Conservation (phyloP, 2,888 invertebrate species). For the Drosophila siamana region DNA sequence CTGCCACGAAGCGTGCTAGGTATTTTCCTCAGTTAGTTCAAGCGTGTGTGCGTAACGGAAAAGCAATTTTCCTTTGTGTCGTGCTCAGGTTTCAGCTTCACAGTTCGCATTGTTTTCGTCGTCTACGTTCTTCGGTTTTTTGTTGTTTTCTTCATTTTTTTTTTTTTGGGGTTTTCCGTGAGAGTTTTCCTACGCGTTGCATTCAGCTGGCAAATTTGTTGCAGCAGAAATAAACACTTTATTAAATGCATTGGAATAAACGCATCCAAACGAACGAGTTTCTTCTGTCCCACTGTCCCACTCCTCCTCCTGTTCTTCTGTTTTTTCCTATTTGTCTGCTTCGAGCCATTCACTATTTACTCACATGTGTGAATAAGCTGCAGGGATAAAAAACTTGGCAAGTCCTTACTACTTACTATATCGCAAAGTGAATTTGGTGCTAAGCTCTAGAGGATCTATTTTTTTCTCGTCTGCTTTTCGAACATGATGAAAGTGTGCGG, state of each 20-base stretch:
- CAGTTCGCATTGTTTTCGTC: conserved; percentile 71
- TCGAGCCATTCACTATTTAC: conserved; percentile 21
- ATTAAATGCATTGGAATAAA: conserved; percentile 83
- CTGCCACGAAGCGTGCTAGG: conserved; percentile 74
- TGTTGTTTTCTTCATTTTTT: conserved; percentile 3
- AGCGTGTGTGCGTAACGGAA: conserved; percentile 73
- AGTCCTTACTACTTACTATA: conserved; percentile 12
- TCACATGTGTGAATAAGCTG: conserved; percentile 55
- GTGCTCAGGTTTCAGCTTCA: conserved; percentile 69
- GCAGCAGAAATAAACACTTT: conserved; percentile 81
- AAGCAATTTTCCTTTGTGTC: conserved; percentile 82
- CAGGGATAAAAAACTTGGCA: conserved; percentile 54
- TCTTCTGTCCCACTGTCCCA: neutral
- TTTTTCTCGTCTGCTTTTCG: conserved; percentile 20
- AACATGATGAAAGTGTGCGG: conserved; percentile 6
- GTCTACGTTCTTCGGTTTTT: conserved; percentile 8
- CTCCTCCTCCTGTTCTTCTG: neutral
- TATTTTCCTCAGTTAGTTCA: conserved; percentile 60
- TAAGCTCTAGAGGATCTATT: conserved; percentile 64
- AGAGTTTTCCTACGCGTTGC: conserved; percentile 44
- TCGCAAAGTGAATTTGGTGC: conserved; percentile 75
- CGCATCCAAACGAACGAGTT: conserved; percentile 30
- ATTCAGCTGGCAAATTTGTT: conserved; percentile 80
- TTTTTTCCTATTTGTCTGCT: conserved; percentile 43
- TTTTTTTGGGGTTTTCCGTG: conserved; percentile 29